Base-by-base conservation (phyloP, 2,797 vertebrate genomes). In the Orestias chungarensis region DNA sequence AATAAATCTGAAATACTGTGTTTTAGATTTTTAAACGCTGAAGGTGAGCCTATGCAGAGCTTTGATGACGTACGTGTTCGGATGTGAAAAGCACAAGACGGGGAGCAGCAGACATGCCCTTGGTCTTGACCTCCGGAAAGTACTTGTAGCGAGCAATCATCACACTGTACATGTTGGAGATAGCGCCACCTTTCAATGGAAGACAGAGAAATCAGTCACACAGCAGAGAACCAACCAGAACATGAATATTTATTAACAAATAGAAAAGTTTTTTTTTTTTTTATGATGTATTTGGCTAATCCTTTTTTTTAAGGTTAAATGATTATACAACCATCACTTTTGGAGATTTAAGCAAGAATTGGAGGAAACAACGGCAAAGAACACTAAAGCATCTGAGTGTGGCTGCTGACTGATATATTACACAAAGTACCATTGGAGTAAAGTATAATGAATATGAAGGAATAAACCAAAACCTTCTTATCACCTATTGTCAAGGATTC, bases 151-250 rank as follows among this genome's bases (percentile, higher is more conserved):
- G 96, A 50, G 98, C 98, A 1, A 97, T 96, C 98, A 99, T 99
- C 90, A 99, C 97, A 67, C 97, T 97, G 93, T 99, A 99, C 97
- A 99, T 97, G 90, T 99, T 99, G 81, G 97, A 99, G 90, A 99
- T 99, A 0, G 97, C 97, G 55, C 97, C 98, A 76, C 98, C 98
- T 99, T 82, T 78, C 46, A 79, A 76, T 38, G 6, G 74, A 50
- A 77, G 42, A 71, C 8, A 55, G 17, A 86, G n/a, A 68, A 20
- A 14, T 87, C 64, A 87, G 29, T 57, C 7, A 15, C 15, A 33
- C 54, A 57, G 29, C 29, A 4, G 17, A 33, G 23, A 38, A 62
- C n/a, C 23, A 40, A 20, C 33, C 18, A 59, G 17, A 38, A 4
- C n/a, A n/a, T 4, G 50, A 27, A 25, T 4, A 52, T 11, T 15